Evolutionary conservation across 2,888 invertebrate species (phyloP), one percentile per base, ranked within the genome.

Genomic region (Nemotelus pantherinus): DNA sequence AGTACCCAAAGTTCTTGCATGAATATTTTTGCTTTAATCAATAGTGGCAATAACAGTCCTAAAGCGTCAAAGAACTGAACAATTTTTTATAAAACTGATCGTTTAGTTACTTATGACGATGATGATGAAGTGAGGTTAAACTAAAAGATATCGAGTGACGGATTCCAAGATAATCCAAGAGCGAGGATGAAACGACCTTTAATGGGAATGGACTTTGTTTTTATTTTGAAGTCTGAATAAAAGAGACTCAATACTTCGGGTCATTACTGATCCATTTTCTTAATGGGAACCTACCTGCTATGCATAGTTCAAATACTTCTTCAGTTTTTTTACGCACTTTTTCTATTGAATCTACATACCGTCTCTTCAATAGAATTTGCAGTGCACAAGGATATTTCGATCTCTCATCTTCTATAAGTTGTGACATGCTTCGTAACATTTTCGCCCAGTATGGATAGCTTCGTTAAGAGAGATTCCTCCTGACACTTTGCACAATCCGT

Each of bases 211-310:
- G n/a, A 58, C 3, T 58, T 25, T 5, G 58, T 58, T 58, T 58
- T 58, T 58, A 58, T 9, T 58, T n/a, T 5, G 58, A 58, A 58
- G 25, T 58, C 58, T 9, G 58, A n/a, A 58, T 58, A n/a, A 58
- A 58, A n/a, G n/a, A n/a, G 58, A 4, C 3, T 58, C 4, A 58
- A 7, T 58, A n/a, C 25, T 58, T 58, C 7, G 25, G 58, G 25
- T 58, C n/a, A 58, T 58, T 58, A n/a, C 58, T 58, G 58, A 58
- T 58, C 58, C 58, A 58, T 58, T 58, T 6, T 58, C 58, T 58
- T n/a, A 58, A 58, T 58, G n/a, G n/a, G n/a, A n/a, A n/a, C n/a
- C n/a, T n/a, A n/a, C n/a, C n/a, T n/a, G n/a, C n/a, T n/a, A n/a
- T n/a, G n/a, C n/a, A n/a, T n/a, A n/a, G n/a, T n/a, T 58, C 25